Evolutionary conservation across 2,113 vertebrate genomes (phyloP), one percentile per base, ranked within the genome.

Genomic region (Sceloporus tristichus): DNA sequence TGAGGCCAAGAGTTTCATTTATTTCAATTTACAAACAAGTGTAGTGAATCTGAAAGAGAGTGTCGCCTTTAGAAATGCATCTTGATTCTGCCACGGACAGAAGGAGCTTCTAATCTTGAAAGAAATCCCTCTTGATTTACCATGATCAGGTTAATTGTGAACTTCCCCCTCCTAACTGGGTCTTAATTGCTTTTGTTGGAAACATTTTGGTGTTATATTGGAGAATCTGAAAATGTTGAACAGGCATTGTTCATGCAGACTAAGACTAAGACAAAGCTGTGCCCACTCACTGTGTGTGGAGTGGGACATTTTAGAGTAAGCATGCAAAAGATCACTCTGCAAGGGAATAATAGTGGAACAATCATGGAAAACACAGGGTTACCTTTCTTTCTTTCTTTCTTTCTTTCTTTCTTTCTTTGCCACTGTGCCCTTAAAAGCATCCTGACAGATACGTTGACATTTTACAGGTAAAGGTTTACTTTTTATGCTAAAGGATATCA

Each of bases 11-110:
- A 42, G 27, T 62, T 86, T 71, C 73, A 77, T 77, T 59, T 83
- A 76, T 77, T 83, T 83, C 59, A 2, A 40, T 82, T 86, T 77
- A 25, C 25, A 82, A n/a, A 82, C 73, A 82, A 65, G 42, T 11
- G 29, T 48, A 71, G 18, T n/a, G 65, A 74, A 82, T 86, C 40
- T 78, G 79, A 75, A 71, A 40, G 62, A 77, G 74, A 81, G 16
- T 5, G 56, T 68, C 5, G 2, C 56, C 34, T 70, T 82, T 77
- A 54, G 54, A 79, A 70, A 82, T 76, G 1, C 10, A 59, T 56
- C 71, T 89, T 79, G 79, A 59, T 79, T 80, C 29, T 42, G 27
- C 9, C 56, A 29, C 34, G 59, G 73, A 4, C 23, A 56, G 48
- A 38, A 73, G 53, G 48, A 8, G 21, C 27, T 29, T 56, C 21